Evolutionary conservation across 35 echinoderm and acorn worm genomes (phyloP).

Genomic region (Patiria miniata): DNA sequence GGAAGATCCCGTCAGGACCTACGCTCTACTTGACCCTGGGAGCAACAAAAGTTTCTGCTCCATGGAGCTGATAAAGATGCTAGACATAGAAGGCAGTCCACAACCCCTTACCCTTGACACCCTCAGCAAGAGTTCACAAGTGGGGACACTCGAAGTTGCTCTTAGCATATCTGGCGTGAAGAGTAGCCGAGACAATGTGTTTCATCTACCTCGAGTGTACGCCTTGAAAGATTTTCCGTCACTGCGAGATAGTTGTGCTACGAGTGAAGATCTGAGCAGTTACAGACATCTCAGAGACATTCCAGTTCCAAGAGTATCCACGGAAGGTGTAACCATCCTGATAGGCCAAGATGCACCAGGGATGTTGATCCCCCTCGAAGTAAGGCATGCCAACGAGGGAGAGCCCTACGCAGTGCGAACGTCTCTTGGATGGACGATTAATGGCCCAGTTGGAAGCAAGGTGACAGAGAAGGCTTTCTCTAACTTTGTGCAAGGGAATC

Average conservation of each 20-base stretch:
- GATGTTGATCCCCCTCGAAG: constrained; percentile 61
- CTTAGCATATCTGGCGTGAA: background rate
- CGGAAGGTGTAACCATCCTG: background rate
- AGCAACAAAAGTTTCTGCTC: constrained; percentile 29
- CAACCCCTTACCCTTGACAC: background rate
- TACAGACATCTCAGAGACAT: background rate
- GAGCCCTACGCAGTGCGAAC: constrained; percentile 67
- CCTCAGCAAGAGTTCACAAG: background rate
- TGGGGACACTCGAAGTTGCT: background rate
- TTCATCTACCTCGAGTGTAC: background rate
- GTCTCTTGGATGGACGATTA: constrained; percentile 75
- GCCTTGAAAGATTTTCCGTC: background rate
- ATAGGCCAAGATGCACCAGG: background rate
- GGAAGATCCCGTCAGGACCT: background rate
- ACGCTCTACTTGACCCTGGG: constrained; percentile 19
- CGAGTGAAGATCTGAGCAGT: background rate
- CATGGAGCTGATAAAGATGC: background rate
- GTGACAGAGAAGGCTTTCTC: background rate
- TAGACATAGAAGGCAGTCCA: background rate
- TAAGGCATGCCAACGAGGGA: constrained; percentile 29
- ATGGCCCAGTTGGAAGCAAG: constrained; percentile 57
- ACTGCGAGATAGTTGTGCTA: background rate
- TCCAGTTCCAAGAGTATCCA: background rate
- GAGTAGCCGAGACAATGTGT: background rate
- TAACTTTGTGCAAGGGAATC: background rate